phyloP scores from a whole-genome alignment of 2,113 vertebrate species.

The Indicator maculatus region DNA sequence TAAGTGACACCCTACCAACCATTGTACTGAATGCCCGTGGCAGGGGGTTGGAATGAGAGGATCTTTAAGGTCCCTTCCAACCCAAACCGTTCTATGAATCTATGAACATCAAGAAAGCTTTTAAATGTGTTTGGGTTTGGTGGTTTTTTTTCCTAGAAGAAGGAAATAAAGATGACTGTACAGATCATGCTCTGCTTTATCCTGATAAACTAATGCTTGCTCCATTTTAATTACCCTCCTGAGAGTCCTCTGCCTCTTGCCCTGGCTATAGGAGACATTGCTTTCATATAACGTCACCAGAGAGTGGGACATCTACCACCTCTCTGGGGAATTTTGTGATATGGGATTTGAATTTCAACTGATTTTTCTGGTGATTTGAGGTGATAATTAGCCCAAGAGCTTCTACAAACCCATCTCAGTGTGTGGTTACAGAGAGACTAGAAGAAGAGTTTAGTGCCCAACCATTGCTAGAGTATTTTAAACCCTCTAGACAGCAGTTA shows the following conservation, averaged over 20 bases:
- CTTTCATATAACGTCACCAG: not conserved
- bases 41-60: no score
- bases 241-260: not conserved
- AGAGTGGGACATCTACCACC: not conserved
- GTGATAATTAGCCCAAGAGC: not conserved
- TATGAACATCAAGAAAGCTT: no score
- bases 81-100: no score
- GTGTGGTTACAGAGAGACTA: not conserved
- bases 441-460: not conserved
- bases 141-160: not conserved
- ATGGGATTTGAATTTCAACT: not conserved
- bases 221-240: not conserved
- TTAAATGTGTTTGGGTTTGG: no score
- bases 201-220: not conserved
- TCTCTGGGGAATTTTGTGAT: not conserved
- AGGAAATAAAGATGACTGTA: not conserved
- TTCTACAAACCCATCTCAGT: not conserved
- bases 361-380: not conserved
- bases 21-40: no score
- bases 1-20: not conserved
- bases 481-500: not conserved
- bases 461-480: not conserved
- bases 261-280: rapidly evolving
- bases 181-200: rapidly evolving
- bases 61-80: no score